Base-by-base conservation (phyloP, 2,888 invertebrate genomes). In the Drosophila mercatorum region DNA sequence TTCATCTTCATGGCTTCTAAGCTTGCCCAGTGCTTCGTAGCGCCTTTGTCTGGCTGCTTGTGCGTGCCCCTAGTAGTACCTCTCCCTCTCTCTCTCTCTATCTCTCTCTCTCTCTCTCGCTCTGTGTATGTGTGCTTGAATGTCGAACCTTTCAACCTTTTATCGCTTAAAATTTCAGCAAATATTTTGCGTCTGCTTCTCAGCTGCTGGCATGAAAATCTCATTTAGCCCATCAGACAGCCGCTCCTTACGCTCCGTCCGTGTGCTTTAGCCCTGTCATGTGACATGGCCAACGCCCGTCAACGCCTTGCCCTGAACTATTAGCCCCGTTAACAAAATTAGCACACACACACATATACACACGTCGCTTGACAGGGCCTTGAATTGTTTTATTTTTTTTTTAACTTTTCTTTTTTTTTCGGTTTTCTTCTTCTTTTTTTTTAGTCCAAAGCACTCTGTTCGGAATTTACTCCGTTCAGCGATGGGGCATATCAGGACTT, bases 321-420 rank as follows among this genome's bases (percentile, higher is more conserved):
- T 84, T 83, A 79, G 79, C 79, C 74, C 76, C 72, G 72, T 75
- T 83, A 78, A 81, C 66, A 67, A 88, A 88, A 88, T 86, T 81
- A 70, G 72, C 71, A 64, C 63, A 73, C 59, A 75, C 66, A 57
- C 36, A 64, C 63, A 73, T 57, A 75, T 63, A 57, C 36, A 51
- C 44, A 28, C 43, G 52, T 53, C 17, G 41, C 40, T 44, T 64
- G 57, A 53, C 60, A 70, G 56, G 44, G 34, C 41, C 51, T 47
- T 51, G 40, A 49, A 17, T 62, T 51, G 57, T 53, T 61, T 61
- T 44, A 31, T 51, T 51, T 55, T 46, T 51, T 47, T 52, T 65
- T 31, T 41, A 43, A 38, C 53, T 52, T 36, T 51, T 34, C 17
- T 5, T 12, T 34, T 3, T 46, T 38, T 52, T 31, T 51, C 43